Evolutionary conservation across 2,888 invertebrate species (phyloP).

Genomic region (Aphrophora alni): DNA sequence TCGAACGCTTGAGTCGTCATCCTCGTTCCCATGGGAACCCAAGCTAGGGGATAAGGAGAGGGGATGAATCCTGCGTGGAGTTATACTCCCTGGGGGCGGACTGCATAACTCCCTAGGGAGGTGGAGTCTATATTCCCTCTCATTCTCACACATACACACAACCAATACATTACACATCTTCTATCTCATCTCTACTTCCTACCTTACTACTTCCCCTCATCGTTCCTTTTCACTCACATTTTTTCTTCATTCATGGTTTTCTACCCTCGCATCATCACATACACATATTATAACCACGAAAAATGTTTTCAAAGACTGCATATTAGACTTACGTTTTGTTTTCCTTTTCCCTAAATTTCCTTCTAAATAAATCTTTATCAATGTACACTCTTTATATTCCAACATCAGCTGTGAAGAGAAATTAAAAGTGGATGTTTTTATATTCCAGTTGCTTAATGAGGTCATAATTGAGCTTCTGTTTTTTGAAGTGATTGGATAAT

Average conservation of each 20-base stretch:
- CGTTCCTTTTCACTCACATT: neutral
- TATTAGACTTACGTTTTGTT: too few relatives aligned
- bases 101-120: constrained; percentile 59
- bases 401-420: too few relatives aligned
- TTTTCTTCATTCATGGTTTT: neutral
- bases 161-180: neutral
- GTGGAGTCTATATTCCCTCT: constrained; percentile 53
- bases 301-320: neutral
- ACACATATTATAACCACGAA: too few relatives aligned
- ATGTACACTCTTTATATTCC: too few relatives aligned
- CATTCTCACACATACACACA: constrained; percentile 42
- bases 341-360: too few relatives aligned
- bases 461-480: too few relatives aligned
- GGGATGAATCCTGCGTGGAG: constrained; percentile 40
- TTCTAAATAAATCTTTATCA: too few relatives aligned
- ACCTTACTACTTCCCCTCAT: neutral
- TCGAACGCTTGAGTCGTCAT: constrained; percentile 43
- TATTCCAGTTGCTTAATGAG: too few relatives aligned
- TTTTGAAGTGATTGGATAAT: too few relatives aligned
- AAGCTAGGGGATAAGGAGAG: constrained; percentile 54
- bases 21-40: constrained; percentile 65
- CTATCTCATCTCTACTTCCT: neutral
- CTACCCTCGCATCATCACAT: neutral
- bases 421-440: too few relatives aligned
- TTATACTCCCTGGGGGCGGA: constrained; percentile 55